Conservation (phyloP, 2,888 invertebrate genomes). For the Stenodema calcarata region DNA sequence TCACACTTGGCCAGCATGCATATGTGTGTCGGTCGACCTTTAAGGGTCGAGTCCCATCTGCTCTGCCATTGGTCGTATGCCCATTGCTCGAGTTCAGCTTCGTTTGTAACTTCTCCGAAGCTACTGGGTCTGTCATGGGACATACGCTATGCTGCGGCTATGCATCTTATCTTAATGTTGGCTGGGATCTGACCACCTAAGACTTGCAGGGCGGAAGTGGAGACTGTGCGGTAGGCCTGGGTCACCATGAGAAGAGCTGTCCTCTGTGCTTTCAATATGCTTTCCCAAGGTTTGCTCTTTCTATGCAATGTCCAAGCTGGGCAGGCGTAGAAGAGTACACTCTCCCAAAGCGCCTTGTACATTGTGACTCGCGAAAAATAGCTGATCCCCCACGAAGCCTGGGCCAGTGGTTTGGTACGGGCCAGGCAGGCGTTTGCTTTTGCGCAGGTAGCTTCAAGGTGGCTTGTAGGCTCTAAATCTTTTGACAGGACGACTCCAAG, state of each 20-base stretch:
- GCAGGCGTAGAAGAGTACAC: background rate
- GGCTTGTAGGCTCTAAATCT: background rate
- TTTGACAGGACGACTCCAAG: no score
- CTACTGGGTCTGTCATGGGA: background rate
- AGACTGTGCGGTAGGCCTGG: constrained; percentile 21
- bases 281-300: background rate
- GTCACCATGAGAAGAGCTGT: constrained; percentile 16
- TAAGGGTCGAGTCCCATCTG: no score
- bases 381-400: background rate
- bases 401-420: background rate
- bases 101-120: no score
- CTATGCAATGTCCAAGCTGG: constrained; percentile 9
- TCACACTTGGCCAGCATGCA: no score
- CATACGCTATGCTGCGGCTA: background rate
- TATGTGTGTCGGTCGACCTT: no score
- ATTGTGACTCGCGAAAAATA: background rate
- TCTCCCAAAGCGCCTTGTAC: background rate
- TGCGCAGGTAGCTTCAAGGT: background rate
- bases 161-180: background rate
- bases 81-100: no score
- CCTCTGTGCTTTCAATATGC: background rate
- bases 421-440: background rate
- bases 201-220: no score
- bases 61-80: no score
- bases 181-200: background rate